Base-by-base conservation (phyloP, 2,888 invertebrate species). In the Imbricaverruca yamaguchii region DNA sequence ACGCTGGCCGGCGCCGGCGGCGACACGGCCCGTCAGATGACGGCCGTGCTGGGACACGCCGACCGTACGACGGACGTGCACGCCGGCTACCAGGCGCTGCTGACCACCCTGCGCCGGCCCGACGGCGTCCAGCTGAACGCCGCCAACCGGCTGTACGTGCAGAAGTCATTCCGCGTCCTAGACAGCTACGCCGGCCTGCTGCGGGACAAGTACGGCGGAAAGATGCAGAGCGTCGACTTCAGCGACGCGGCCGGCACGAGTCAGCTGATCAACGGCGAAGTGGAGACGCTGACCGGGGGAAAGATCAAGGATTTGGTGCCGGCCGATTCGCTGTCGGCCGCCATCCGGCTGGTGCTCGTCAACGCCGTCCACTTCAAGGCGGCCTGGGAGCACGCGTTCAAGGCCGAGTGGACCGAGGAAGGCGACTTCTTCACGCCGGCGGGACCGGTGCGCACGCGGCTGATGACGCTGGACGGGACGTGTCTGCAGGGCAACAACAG, bases 311-410 rank as follows among this genome's bases (percentile, higher is more conserved):
- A 94, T 84, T 88, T 95, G 81, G 86, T 95, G 55, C 63, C 84
- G 83, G 81, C 84, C 88, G 91, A 89, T 83, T 88, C 89, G 85
- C 86, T 94, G 0, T 85, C 88, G 85, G 80, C 81, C 0, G 85
- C 87, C 0, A 93, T 93, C 0, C 89, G 91, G 80, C 87, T 94
- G 82, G 91, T 95, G 6, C 89, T 96, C 10, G 90, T 94, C 4
- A 96, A 95, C 86, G 95, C 95, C 0, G 90, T 96, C 23, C 94
- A 95, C 86, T 96, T 96, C 88, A 95, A 95, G 89, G 93, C 92
- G 4, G 89, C 90, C 63, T 96, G 95, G 94, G 87, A 88, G 78
- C 86, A 89, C 53, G 92, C 92, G 85, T 96, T 96, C 87, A 90
- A 92, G 59, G 88, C 90, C 0, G 90, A 91, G 39, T 89, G 90